Percentiles rank a stretch among this genome's conserved stretches.
Conservation (phyloP, 2,888 invertebrate genomes). For the Oithona nana region DNA sequence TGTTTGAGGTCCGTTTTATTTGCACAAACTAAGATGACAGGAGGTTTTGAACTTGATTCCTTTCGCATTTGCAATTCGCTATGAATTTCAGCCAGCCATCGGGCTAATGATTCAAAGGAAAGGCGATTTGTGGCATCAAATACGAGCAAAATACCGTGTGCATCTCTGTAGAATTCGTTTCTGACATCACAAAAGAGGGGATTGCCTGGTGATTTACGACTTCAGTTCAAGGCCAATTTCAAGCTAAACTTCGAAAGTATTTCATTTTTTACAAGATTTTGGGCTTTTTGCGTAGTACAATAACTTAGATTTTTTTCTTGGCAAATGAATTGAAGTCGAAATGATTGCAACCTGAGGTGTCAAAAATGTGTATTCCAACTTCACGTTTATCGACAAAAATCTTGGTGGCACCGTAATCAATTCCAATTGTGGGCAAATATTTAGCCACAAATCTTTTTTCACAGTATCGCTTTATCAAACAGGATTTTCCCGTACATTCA, state of each 20-base stretch:
- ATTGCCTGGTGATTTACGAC: no score
- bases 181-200: constrained; percentile 21
- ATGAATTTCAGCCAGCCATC: constrained; percentile 28
- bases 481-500: constrained; percentile 11
- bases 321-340: no score
- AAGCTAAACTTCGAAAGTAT: no score
- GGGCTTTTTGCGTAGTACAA: no score
- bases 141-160: constrained; percentile 9
- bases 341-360: no score
- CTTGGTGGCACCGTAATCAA: constrained; percentile 31
- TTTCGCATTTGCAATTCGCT: neutral
- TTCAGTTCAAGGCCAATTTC: no score
- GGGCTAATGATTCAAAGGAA: constrained; percentile 29
- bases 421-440: constrained; percentile 32
- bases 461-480: constrained; percentile 26
- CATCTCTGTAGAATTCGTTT: constrained; percentile 29
- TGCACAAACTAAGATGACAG: constrained; percentile 13
- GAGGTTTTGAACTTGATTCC: neutral
- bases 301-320: no score
- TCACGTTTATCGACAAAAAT: constrained; percentile 17
- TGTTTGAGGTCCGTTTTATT: constrained; percentile 9
- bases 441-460: constrained; percentile 32
- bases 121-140: constrained; percentile 26
- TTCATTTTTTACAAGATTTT: no score
- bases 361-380: constrained; percentile 22